Base-by-base conservation (phyloP, 2,113 vertebrate genomes). In the Megalops atlanticus region DNA sequence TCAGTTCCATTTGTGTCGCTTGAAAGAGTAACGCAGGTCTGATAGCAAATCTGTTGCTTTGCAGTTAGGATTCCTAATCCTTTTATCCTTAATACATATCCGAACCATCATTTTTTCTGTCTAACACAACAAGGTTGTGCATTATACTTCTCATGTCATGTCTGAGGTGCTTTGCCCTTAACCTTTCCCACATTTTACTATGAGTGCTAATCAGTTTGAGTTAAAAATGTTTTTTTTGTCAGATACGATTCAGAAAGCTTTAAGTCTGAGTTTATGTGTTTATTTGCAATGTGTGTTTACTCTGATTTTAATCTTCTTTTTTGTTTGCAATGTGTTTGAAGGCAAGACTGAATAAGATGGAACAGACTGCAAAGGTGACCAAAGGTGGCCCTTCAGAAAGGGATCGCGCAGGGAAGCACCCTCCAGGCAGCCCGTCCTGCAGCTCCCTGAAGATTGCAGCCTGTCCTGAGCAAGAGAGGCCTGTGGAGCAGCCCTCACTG, bases 401-500 rank as follows among this genome's bases (percentile, higher is more conserved):
- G 27, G 31, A 70, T 6, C 39, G 16, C 18, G 15, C 40, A 31
- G 77, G 21, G 15, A 54, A 73, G 45, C 43, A 31, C 27, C 1
- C 43, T 27, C 33, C 45, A 11, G 41, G 4, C 76, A 27, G 33
- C 39, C 40, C 80, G 11, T 1, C 40, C 6, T 40, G 8, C n/a
- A 40, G 14, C 12, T 36, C 39, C 16, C 12, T 40, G 10, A 11
- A n/a, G 2, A 41, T 38, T 33, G 36, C 7, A 24, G 27, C 10
- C 18, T 10, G 18, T 49, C 43, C n/a, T 1, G 54, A 18, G 18
- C 39, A 45, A 4, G n/a, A 36, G 45, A 36, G 35, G 0, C n/a
- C 16, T 45, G 72, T 49, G 15, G 41, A 80, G 74, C 77, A 45
- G 72, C 82, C 88, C 1, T 77, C 35, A 84, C 58, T 58, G 38